Conservation (phyloP, 2,797 vertebrate genomes). For the Chelidonichthys spinosus region DNA sequence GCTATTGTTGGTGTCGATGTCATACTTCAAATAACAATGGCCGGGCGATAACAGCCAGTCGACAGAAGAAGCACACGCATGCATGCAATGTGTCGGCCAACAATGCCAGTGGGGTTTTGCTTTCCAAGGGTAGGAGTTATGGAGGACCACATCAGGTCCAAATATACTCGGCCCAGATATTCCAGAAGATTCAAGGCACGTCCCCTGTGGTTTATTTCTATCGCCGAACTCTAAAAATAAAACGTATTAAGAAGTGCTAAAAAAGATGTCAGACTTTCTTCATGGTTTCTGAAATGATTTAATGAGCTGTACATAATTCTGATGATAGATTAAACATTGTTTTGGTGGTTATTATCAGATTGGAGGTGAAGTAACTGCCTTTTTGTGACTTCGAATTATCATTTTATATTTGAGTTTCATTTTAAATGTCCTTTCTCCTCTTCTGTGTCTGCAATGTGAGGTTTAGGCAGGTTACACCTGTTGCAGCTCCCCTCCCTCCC, state of each 20-base stretch:
- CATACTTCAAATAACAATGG: constrained; percentile 50
- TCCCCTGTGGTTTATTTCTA: constrained; percentile 16
- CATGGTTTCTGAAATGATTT: not conserved
- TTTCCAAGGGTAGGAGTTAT: constrained; percentile 27
- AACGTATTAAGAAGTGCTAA: not conserved
- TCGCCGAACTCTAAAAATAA: constrained; percentile 12
- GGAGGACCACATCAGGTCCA: constrained; percentile 29
- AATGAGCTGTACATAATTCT: not conserved
- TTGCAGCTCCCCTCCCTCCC: constrained; percentile 22
- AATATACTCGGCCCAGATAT: constrained; percentile 44
- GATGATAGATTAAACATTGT: not conserved
- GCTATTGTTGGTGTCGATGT: constrained; percentile 61
- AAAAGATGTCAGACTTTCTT: not conserved
- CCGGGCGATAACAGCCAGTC: constrained; percentile 23
- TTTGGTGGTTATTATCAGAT: not conserved
- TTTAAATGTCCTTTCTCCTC: not conserved
- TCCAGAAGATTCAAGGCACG: not conserved
- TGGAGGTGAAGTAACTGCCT: not conserved
- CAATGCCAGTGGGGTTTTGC: constrained; percentile 29
- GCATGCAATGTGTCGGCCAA: constrained; percentile 19
- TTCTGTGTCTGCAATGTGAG: not conserved
- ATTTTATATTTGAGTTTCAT: not conserved
- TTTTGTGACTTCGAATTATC: not conserved
- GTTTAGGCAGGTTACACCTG: constrained; percentile 45
- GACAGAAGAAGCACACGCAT: constrained; percentile 27